Evolutionary conservation across 2,888 invertebrate species (phyloP).

Genomic region (Lordiphosa fenestrarum): DNA sequence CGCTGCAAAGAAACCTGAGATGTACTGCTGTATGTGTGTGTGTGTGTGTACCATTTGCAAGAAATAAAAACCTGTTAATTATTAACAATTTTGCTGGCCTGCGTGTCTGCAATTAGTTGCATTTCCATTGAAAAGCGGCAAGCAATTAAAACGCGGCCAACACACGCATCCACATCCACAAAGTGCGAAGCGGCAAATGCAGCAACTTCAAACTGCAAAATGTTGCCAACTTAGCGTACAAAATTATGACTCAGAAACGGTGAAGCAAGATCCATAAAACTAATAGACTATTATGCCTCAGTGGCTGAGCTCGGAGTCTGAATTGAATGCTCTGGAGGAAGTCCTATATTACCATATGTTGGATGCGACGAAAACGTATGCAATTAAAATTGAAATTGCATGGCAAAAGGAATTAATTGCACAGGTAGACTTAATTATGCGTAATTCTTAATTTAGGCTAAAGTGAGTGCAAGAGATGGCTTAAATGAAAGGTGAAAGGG

Average conservation of each 20-base stretch:
- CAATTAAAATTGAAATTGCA: slow-evolving; percentile 35
- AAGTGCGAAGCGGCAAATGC: slow-evolving; percentile 33
- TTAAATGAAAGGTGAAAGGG: slow-evolving; percentile 10
- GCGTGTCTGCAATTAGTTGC: slow-evolving; percentile 72
- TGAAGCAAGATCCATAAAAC: slow-evolving; percentile 24
- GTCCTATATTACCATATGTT: slow-evolving; percentile 23
- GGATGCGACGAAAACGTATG: slow-evolving; percentile 26
- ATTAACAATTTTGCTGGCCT: slow-evolving; percentile 69
- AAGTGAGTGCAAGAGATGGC: slow-evolving; percentile 4
- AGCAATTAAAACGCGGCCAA: slow-evolving; percentile 58
- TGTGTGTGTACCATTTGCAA: slow-evolving; percentile 34
- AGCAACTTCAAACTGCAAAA: slow-evolving; percentile 63
- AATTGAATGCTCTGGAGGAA: not conserved
- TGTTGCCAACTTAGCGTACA: slow-evolving; percentile 76
- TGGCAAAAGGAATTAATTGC: slow-evolving; percentile 27
- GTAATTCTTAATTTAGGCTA: not conserved
- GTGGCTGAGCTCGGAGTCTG: not conserved
- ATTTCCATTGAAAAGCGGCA: slow-evolving; percentile 69
- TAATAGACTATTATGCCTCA: slow-evolving; percentile 9
- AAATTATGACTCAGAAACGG: slow-evolving; percentile 62
- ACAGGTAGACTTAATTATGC: slow-evolving; percentile 21
- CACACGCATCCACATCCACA: slow-evolving; percentile 30
- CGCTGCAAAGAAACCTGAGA: slow-evolving; percentile 25
- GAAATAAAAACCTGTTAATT: slow-evolving; percentile 71
- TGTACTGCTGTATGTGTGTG: not conserved